Base-by-base conservation (phyloP, 1,140 invertebrate species). In the Gyrodactylus salaris region DNA sequence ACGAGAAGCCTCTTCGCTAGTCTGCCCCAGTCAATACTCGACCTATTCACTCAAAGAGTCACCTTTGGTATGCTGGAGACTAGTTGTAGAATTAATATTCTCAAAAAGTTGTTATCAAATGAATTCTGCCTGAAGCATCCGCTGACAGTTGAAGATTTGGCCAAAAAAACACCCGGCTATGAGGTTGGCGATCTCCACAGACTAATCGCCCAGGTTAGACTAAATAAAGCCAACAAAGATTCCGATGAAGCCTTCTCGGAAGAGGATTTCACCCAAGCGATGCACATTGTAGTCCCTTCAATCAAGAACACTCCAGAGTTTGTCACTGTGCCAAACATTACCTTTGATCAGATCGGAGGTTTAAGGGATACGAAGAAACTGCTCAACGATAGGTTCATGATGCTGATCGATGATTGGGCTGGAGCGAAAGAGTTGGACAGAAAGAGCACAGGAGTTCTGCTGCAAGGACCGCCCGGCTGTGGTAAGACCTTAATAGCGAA, bases 401-500 rank as follows among this genome's bases (percentile, higher is more conserved):
- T 54, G 34, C n/a, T 54, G 34, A 54, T 54, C n/a, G 34, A 54
- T 54, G 34, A 54, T n/a, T 54, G 34, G 34, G 34, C 7, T 16
- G 34, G 34, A 16, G 34, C 34, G n/a, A 54, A 54, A 54, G 34
- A 7, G n/a, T 54, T 54, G 34, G 34, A 54, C 7, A 54, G 34
- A n/a, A 54, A 54, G 34, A 54, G 34, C n/a, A 25, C 20, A 24
- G 72, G 72, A 21, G 23, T 73, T 1, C 26, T 73, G 21, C 72
- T 73, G 16, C 20, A 68, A 26, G 72, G 72, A 20, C 22, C 23
- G 21, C 72, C 72, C 26, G 72, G 72, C n/a, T 25, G 21, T 70
- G 72, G 72, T 1, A 73, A 73, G 68, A 73, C 72, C 68, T 26
- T 73, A 1, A 68, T 73, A 16, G 72, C 72, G 1, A 73, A 73